Percentiles rank a stretch among this genome's conserved stretches.
Conservation (phyloP, 2,888 invertebrate genomes). For the Glyphotaelius pellucidus region DNA sequence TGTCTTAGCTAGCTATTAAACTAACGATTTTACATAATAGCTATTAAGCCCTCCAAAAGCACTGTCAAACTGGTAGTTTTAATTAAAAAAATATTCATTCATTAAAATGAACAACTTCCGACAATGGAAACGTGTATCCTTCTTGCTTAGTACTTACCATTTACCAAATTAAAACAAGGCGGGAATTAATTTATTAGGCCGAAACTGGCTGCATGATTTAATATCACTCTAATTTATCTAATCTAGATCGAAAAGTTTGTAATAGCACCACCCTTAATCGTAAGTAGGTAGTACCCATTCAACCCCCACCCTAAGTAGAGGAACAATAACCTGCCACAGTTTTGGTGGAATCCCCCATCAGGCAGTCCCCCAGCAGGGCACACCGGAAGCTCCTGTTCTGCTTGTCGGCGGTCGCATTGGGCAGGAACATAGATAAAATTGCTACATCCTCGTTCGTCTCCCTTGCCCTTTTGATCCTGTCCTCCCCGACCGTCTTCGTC, state of each 20-base stretch:
- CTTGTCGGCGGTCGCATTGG: conserved; percentile 78
- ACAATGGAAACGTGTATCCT: background rate
- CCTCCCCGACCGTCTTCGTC: conserved; percentile 89
- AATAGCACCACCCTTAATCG: background rate
- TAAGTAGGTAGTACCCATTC: background rate
- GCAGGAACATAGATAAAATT: conserved; percentile 88
- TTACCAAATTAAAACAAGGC: background rate
- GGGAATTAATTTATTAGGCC: background rate
- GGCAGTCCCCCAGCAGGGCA: conserved; percentile 85
- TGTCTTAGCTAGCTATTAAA: background rate
- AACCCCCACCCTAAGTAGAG: conserved; percentile 15
- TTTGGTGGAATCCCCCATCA: conserved; percentile 86
- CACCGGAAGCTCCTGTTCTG: conserved; percentile 89
- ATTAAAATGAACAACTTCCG: background rate
- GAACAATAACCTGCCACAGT: conserved; percentile 84
- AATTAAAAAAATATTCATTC: background rate
- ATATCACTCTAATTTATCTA: background rate
- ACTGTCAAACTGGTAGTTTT: background rate
- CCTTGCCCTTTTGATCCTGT: conserved; percentile 86
- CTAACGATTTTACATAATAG: background rate
- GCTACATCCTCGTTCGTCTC: conserved; percentile 93
- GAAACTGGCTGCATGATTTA: background rate
- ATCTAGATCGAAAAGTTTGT: background rate
- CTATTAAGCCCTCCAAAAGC: background rate
- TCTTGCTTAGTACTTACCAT: background rate